phyloP scores from a whole-genome alignment of 2,797 vertebrate species.

The Pelochelys cantorii region DNA sequence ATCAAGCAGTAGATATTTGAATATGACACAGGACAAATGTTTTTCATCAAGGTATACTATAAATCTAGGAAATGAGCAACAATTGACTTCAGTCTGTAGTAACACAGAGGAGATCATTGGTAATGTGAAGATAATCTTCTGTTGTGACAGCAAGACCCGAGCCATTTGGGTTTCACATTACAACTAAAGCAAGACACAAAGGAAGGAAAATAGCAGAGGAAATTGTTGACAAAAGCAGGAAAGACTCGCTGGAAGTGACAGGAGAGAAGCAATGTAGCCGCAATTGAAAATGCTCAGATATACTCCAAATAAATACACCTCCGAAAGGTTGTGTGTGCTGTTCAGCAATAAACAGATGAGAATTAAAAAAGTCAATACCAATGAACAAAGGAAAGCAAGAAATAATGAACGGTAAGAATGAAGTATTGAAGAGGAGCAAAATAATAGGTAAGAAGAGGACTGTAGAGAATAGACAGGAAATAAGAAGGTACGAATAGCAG shows the following conservation, averaged over 20 bases:
- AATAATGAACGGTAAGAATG: slow-evolving; percentile 5
- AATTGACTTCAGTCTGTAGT: slow-evolving; percentile 12
- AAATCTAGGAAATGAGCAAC: neutral
- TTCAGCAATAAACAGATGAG: neutral
- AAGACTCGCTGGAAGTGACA: neutral
- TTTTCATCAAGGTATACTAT: neutral
- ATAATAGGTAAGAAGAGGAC: neutral
- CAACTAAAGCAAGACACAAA: neutral
- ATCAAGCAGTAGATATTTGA: neutral
- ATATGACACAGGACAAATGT: neutral
- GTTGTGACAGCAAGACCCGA: neutral
- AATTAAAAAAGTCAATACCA: slow-evolving; percentile 33
- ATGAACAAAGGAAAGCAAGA: neutral
- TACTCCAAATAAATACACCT: neutral
- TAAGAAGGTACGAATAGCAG: slow-evolving; percentile 1
- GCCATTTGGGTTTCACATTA: slow-evolving; percentile 32
- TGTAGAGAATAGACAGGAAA: slow-evolving; percentile 9
- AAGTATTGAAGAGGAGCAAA: slow-evolving; percentile 40
- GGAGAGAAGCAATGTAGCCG: neutral
- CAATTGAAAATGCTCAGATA: neutral
- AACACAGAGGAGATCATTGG: neutral
- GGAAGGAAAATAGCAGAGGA: slow-evolving; percentile 1
- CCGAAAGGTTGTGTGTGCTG: neutral
- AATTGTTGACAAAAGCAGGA: neutral
- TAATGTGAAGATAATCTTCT: slow-evolving; percentile 5